These are phyloP conservation scores for Ia io DNA, from an alignment of 2,113 vertebrate species.

Conservation along the genomic window DNA sequence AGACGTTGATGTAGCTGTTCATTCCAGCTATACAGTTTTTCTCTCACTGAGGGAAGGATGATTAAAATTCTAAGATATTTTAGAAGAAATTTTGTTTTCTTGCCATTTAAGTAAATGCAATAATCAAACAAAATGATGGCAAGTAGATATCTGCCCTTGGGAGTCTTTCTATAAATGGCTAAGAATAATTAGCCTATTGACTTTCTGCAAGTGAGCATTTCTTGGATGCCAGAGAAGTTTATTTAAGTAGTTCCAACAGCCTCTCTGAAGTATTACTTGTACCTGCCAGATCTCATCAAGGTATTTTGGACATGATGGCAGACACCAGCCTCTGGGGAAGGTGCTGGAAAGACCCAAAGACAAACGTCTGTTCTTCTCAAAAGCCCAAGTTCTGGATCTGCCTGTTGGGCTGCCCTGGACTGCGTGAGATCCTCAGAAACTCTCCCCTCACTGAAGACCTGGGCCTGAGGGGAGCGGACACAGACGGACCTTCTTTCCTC, in stretches of 20 bases:
- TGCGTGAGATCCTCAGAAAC: background rate
- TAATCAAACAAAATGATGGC: constrained; percentile 20
- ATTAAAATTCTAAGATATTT: constrained; percentile 24
- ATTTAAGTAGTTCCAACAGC: background rate
- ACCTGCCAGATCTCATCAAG: background rate
- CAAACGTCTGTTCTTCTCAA: background rate
- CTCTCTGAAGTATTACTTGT: background rate
- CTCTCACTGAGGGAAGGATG: background rate
- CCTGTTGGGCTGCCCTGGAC: background rate
- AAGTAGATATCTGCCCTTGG: background rate
- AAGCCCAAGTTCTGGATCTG: background rate
- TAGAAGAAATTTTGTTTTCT: constrained; percentile 21
- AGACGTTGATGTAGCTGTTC: background rate
- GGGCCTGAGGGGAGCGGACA: background rate
- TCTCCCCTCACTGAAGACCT: background rate
- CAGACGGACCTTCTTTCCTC: background rate
- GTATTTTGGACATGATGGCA: background rate
- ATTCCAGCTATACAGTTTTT: background rate
- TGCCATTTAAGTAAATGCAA: constrained; percentile 21
- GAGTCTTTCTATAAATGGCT: background rate
- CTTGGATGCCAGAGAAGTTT: background rate
- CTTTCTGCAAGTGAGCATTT: background rate
- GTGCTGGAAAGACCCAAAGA: background rate
- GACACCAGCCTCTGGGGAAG: background rate
- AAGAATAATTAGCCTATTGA: constrained; percentile 25